These are phyloP conservation scores for Menidia beryllina DNA, from an alignment of 2,113 vertebrate genomes.

Conservation along the genomic window DNA sequence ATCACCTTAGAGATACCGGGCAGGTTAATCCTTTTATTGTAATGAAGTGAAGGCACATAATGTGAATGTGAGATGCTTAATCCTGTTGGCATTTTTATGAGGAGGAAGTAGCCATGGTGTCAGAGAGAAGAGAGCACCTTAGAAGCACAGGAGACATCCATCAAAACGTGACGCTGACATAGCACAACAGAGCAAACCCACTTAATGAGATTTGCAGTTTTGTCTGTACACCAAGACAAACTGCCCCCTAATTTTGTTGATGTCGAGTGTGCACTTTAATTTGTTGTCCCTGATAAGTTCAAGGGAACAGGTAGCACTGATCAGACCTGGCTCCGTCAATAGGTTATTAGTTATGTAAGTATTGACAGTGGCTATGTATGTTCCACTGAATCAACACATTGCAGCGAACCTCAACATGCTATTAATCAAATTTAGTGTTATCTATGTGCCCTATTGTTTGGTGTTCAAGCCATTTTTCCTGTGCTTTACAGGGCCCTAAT, in stretches of 20 bases:
- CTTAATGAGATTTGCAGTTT: conserved; percentile 52
- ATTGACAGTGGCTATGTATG: neutral
- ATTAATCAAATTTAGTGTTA: conserved; percentile 37
- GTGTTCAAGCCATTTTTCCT: neutral
- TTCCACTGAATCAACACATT: neutral
- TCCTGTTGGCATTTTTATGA: conserved; percentile 76
- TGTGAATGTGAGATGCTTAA: conserved; percentile 72
- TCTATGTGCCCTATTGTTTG: neutral
- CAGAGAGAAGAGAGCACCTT: conserved; percentile 39
- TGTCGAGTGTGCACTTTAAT: neutral
- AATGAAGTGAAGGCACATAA: conserved; percentile 79
- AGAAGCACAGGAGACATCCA: conserved; percentile 48
- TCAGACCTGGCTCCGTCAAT: neutral
- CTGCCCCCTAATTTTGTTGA: neutral
- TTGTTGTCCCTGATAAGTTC: neutral
- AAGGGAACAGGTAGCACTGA: neutral
- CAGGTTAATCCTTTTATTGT: conserved; percentile 85
- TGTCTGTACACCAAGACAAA: neutral
- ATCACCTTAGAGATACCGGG: conserved; percentile 51
- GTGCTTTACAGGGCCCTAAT: conserved; percentile 29
- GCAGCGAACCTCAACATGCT: conserved; percentile 38
- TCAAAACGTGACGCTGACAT: conserved; percentile 66
- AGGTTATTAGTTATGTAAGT: conserved; percentile 1
- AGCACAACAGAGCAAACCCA: conserved; percentile 51
- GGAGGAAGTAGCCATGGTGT: conserved; percentile 55